Evolutionary conservation across 2,888 invertebrate species (phyloP).

Genomic region (Drosophila borborema): DNA sequence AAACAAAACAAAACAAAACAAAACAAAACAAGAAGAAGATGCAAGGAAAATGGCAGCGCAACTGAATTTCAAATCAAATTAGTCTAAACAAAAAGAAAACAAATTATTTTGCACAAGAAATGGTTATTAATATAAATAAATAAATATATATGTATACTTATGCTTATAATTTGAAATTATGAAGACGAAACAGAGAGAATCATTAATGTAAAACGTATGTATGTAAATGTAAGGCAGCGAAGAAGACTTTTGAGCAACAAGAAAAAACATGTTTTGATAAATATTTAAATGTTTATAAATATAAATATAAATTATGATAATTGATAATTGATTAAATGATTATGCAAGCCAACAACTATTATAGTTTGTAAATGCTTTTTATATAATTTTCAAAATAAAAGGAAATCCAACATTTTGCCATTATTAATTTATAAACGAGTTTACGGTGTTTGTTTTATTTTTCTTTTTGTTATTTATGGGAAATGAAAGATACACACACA

Average conservation of each 20-base stretch:
- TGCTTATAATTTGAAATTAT: conserved; percentile 66
- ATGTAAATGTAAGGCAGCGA: conserved; percentile 76
- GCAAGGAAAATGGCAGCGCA: conserved; percentile 71
- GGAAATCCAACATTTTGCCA: conserved; percentile 75
- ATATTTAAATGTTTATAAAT: conserved; percentile 79
- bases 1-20: conserved; percentile 5
- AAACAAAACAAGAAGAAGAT: conserved; percentile 5
- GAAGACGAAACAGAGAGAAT: conserved; percentile 46
- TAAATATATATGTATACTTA: conserved; percentile 52
- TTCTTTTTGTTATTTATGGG: conserved; percentile 65
- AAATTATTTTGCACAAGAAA: conserved; percentile 75
- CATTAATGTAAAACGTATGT: conserved; percentile 70
- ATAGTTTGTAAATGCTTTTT: conserved; percentile 81
- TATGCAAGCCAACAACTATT: conserved; percentile 80
- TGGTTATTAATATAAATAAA: conserved; percentile 36
- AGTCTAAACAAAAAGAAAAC: conserved; percentile 55
- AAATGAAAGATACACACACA: conserved; percentile 36
- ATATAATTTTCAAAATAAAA: conserved; percentile 77
- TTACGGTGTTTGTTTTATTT: conserved; percentile 39
- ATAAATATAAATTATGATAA: conserved; percentile 58
- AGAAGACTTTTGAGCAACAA: conserved; percentile 82
- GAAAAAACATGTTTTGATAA: conserved; percentile 82
- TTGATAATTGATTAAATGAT: conserved; percentile 71
- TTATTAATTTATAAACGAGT: conserved; percentile 70
- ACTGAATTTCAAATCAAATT: conserved; percentile 79